Percentiles rank a stretch among this genome's conserved stretches.
These are phyloP conservation scores for Argyra leucocephala DNA, from an alignment of 2,888 invertebrate species.

Conservation along the genomic window DNA sequence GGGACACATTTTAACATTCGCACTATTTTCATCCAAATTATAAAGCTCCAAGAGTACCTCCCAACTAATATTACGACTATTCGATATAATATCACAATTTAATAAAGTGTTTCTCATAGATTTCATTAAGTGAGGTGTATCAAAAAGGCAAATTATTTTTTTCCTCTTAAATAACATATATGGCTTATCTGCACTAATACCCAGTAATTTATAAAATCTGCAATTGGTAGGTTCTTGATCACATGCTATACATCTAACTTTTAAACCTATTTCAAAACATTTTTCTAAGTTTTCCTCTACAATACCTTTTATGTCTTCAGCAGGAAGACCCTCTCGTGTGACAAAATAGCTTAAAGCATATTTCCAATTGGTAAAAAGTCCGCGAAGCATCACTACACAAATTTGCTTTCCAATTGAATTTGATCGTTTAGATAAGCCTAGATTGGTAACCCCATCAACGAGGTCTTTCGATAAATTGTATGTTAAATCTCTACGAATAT, in stretches of 20 bases:
- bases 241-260: too few relatives aligned
- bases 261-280: too few relatives aligned
- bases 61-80: background rate
- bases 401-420: background rate
- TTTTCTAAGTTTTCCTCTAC: too few relatives aligned
- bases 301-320: too few relatives aligned
- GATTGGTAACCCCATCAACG: background rate
- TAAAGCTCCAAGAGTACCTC: background rate
- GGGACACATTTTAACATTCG: background rate
- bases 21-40: background rate
- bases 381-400: background rate
- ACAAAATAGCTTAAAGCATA: background rate
- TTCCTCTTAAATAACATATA: background rate
- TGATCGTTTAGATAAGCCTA: background rate
- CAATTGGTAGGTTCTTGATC: constrained; percentile 12
- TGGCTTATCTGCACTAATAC: background rate
- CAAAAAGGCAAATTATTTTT: background rate
- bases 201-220: constrained; percentile 10
- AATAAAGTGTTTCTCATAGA: background rate
- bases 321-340: background rate
- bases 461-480: too few relatives aligned
- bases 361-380: background rate
- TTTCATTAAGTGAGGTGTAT: background rate
- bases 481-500: background rate
- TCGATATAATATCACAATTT: background rate